Percentiles rank a stretch among this genome's conserved stretches.
phyloP scores from a whole-genome alignment of 2,797 vertebrate species.

The Brachyrhaphis roseni region DNA sequence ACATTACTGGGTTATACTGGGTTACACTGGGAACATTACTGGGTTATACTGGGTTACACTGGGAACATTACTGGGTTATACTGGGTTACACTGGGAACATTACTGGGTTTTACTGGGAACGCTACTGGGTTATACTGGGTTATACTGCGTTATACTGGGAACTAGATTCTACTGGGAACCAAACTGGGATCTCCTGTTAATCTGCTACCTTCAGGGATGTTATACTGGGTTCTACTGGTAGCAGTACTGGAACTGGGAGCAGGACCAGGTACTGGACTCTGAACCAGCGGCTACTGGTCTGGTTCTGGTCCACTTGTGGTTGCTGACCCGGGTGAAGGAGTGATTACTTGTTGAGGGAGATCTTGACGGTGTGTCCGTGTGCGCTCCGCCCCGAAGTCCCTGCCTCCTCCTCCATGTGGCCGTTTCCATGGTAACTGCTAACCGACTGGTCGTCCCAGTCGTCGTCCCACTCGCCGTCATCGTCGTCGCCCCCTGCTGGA shows the following conservation, averaged over 20 bases:
- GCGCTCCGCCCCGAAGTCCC: slow-evolving; percentile 75
- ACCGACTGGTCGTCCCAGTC: slow-evolving; percentile 89
- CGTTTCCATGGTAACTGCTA: slow-evolving; percentile 76
- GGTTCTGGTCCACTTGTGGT: not conserved
- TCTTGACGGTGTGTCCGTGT: slow-evolving; percentile 84
- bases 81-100: too few species aligned
- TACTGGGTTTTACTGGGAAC: not conserved
- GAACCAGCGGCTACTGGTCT: not conserved
- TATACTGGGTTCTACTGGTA: not conserved
- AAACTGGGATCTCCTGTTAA: not conserved
- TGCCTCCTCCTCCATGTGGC: slow-evolving; percentile 68
- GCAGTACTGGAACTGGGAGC: not conserved
- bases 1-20: not conserved
- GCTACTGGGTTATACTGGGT: not conserved
- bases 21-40: not conserved
- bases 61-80: not conserved
- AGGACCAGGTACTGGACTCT: not conserved
- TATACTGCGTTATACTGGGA: not conserved
- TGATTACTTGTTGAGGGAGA: slow-evolving; percentile 89
- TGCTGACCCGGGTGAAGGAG: not conserved
- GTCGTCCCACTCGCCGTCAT: slow-evolving; percentile 88
- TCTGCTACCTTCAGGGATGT: too few species aligned
- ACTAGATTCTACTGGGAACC: not conserved
- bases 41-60: not conserved
- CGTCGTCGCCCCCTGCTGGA: slow-evolving; percentile 63